These are phyloP conservation scores for Crossoptilon crossoptilon DNA, from an alignment of 2,797 vertebrate genomes.

Conservation along the genomic window DNA sequence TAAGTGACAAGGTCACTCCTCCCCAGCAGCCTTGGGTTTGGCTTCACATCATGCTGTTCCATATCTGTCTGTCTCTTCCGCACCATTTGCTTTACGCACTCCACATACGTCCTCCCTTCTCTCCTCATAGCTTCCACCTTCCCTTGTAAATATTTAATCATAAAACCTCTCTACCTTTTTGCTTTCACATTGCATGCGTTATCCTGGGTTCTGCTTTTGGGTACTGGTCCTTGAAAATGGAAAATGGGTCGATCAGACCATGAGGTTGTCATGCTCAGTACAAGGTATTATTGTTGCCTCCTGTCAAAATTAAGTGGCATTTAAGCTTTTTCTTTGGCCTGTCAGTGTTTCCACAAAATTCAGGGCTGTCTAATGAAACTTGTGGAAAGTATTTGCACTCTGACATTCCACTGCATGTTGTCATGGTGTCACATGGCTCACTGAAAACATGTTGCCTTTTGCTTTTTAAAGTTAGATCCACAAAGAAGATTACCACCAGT, in stretches of 20 bases:
- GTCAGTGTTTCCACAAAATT: constrained; percentile 20
- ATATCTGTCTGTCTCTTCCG: constrained; percentile 38
- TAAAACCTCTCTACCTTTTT: constrained; percentile 24
- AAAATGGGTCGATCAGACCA: constrained; percentile 31
- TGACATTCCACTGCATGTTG: constrained; percentile 5
- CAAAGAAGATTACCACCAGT: constrained; percentile 20
- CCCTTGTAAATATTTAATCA: constrained; percentile 46
- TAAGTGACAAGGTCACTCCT: constrained; percentile 41
- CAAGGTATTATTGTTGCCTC: constrained; percentile 14
- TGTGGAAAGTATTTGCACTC: not conserved
- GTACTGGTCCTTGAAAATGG: constrained; percentile 10
- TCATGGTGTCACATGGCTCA: not conserved
- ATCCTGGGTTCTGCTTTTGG: constrained; percentile 9
- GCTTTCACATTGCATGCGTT: constrained; percentile 7
- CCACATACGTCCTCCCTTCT: not conserved
- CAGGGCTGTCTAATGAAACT: not conserved
- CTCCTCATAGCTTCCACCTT: not conserved
- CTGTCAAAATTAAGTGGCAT: constrained; percentile 33
- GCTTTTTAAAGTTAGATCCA: constrained; percentile 35
- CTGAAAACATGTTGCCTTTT: not conserved
- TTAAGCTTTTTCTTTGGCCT: constrained; percentile 13
- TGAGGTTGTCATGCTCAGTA: not conserved
- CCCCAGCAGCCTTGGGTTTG: constrained; percentile 27
- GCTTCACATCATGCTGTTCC: constrained; percentile 55
- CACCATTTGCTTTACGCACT: constrained; percentile 51